Evolutionary conservation across 2,888 invertebrate genomes (phyloP).

Genomic region (Smittia sp.): DNA sequence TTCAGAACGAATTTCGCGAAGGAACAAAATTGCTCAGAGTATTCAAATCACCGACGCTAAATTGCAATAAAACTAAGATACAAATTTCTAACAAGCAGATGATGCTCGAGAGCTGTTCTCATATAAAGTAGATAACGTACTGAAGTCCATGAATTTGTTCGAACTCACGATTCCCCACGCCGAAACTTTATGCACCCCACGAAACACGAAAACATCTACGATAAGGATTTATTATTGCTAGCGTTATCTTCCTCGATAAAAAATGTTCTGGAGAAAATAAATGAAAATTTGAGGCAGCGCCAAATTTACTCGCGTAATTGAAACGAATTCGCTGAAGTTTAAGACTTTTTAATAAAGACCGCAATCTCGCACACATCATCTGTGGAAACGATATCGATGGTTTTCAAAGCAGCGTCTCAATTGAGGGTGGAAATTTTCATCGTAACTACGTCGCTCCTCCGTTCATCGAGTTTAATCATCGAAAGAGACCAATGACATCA

Average conservation of each 20-base stretch:
- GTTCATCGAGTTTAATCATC: not conserved
- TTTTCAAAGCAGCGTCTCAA: no score
- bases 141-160: no score
- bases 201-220: not conserved
- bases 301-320: no score
- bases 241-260: not conserved
- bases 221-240: not conserved
- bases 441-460: slow-evolving; percentile 16
- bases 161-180: not conserved
- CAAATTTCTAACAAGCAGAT: slow-evolving; percentile 19
- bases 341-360: not conserved
- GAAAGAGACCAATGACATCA: slow-evolving; percentile 14
- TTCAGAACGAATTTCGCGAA: not conserved
- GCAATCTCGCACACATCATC: no score
- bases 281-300: no score
- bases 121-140: not conserved
- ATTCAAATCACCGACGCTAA: slow-evolving; percentile 41
- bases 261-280: no score
- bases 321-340: no score
- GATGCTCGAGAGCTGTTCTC: slow-evolving; percentile 14
- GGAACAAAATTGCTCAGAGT: slow-evolving; percentile 1
- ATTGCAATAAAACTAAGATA: slow-evolving; percentile 24
- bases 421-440: slow-evolving; percentile 29
- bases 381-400: no score
- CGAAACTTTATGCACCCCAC: slow-evolving; percentile 31